A percentile compares a stretch with the other conserved stretches of the same genome.
phyloP scores from a whole-genome alignment of 2,797 vertebrate species.

The Pogoniulus pusillus region DNA sequence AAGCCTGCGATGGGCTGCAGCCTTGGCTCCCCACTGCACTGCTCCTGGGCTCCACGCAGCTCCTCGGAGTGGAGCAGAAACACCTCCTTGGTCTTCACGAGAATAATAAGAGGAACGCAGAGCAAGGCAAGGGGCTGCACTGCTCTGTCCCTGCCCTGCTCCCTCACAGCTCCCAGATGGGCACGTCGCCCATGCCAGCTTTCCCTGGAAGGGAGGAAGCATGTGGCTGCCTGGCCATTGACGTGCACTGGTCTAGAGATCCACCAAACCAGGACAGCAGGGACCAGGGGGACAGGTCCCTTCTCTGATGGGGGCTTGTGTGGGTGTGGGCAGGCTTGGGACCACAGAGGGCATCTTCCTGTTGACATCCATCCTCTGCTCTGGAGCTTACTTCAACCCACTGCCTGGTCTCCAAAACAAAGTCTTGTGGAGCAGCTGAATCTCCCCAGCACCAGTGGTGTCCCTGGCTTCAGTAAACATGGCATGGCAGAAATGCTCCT shows the following conservation, averaged over 20 bases:
- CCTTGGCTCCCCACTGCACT: neutral
- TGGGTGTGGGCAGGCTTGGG: neutral
- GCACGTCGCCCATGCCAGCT: neutral
- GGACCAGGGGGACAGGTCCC: neutral
- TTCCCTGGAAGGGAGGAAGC: neutral
- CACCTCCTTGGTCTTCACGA: accelerated
- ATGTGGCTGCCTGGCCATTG: accelerated
- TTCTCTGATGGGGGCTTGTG: neutral
- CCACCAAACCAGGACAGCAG: neutral
- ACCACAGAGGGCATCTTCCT: neutral
- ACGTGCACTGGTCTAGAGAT: neutral
- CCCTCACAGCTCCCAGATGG: accelerated
- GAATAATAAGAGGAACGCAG: accelerated
- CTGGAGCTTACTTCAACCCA: neutral
- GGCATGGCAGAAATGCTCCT: accelerated
- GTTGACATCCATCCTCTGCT: neutral
- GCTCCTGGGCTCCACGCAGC: accelerated
- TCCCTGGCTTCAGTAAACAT: neutral
- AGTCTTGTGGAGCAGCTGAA: neutral
- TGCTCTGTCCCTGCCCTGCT: neutral
- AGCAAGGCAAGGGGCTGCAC: neutral
- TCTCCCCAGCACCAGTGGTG: neutral
- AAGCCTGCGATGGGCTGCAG: neutral
- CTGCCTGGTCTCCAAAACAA: neutral
- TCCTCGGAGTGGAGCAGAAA: neutral